Base-by-base conservation (phyloP, 1,140 invertebrate species). In the Drosophila nigromelanica region DNA sequence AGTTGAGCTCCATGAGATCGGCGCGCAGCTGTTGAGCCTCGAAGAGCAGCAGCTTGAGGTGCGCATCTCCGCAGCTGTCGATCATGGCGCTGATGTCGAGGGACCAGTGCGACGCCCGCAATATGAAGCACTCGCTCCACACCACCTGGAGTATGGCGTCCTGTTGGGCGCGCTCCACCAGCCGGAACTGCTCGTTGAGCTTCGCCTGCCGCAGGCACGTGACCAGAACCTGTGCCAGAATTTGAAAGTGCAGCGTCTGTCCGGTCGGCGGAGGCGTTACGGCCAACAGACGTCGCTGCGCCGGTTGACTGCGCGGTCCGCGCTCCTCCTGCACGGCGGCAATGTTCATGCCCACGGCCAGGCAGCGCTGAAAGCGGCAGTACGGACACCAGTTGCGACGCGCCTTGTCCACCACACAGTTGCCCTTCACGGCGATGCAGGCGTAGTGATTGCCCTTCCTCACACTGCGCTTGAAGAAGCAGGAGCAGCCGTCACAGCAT, bases 401-500 rank as follows among this genome's bases (percentile, higher is more conserved):
- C 0, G 95, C 94, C 93, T 97, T 97, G 90, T 98, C 97, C 15
- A 98, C 94, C 1, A 94, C 91, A 87, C 97, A 98, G 21, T 93
- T 93, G n/a, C 95, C 95, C 67, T 94, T 95, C 21, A 96, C 96
- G 66, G 95, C 95, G 30, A 92, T 97, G 87, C 97, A 97, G 43
- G 94, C 93, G 79, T 97, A 97, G 4, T 93, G 90, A 6, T 95
- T 94, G 8, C 94, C 94, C 62, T 94, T 94, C 47, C 96, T 92
- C 12, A 97, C 94, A 61, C 95, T 96, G 77, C 96, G 92, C 91
- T 98, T 98, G 91, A 98, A 98, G 90, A 98, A 98, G 80, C 97
- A 98, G 40, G 96, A 96, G 91, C 97, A 98, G 5, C 97, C 97
- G 80, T 98, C 97, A 89, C 97, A 98, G 83, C 96, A 96, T 90